phyloP scores from a whole-genome alignment of 2,797 vertebrate genomes.

The Brotula barbata region DNA sequence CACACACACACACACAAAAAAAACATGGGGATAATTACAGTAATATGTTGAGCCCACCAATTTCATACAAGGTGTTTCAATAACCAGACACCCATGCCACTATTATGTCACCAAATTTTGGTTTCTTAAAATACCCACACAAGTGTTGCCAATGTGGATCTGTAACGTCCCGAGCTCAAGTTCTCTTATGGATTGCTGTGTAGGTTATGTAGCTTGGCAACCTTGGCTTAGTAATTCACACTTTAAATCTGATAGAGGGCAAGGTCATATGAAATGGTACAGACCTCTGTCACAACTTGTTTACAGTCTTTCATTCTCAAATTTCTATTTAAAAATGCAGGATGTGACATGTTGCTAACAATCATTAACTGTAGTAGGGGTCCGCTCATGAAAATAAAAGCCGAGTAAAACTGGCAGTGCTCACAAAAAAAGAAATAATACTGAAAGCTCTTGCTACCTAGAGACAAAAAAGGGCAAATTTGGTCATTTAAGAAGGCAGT shows the following conservation, averaged over 20 bases:
- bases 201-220: conserved; percentile 47
- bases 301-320: conserved; percentile 14
- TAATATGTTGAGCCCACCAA: conserved; percentile 17
- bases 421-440: conserved; percentile 12
- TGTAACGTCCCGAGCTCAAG: conserved; percentile 29
- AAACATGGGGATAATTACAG: conserved; percentile 7
- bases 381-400: conserved; percentile 48
- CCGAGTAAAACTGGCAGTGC: conserved; percentile 58
- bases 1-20: conserved; percentile 8
- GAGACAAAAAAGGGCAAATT: conserved; percentile 38
- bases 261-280: conserved; percentile 23
- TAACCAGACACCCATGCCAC: conserved; percentile 2
- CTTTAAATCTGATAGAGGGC: conserved; percentile 40
- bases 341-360: conserved; percentile 32
- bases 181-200: conserved; percentile 20
- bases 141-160: conserved; percentile 2
- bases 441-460: conserved; percentile 41
- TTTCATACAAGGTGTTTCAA: conserved; percentile 19
- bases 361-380: conserved; percentile 30
- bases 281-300: conserved; percentile 26
- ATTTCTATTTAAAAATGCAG: neutral
- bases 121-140: conserved; percentile 26
- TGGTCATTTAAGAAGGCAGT: conserved; percentile 71
- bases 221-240: conserved; percentile 48
- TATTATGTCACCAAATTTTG: conserved; percentile 8